Base-by-base conservation (phyloP, 2,888 invertebrate species). In the Nymphalis c-album region DNA sequence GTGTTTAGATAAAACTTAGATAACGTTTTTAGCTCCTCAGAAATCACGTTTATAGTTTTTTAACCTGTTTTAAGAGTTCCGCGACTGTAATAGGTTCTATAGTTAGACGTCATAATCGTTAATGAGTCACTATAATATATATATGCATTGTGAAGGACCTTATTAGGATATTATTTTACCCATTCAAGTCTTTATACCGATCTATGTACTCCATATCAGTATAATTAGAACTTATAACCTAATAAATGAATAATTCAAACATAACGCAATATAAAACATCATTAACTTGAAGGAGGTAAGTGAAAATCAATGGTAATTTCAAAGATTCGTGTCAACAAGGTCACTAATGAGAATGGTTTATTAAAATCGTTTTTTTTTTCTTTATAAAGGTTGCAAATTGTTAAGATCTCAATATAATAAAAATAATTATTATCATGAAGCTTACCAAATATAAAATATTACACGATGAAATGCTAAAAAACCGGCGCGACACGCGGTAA, bases 401-500 rank as follows among this genome's bases (percentile, higher is more conserved):
- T 55, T 7, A 7, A 6, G n/a, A 6, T 6, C 6, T 31, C 6
- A n/a, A 55, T 31, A 31, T 8, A 35, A 55, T 55, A 31, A 26
- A 35, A 17, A 17, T 31, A 55, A 51, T 7, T n/a, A 51, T 35
- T 47, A 51, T 60, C n/a, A 77, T 67, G 71, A 84, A 85, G 84
- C 46, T 46, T 74, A 86, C 86, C 74, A 8, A 69, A 73, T 73
- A 76, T 64, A 61, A 69, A 72, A 71, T 77, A 71, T 76, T 78
- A 60, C 73, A 74, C 73, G 59, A 72, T 64, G 74, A 74, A 79
- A 79, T 73, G 75, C 77, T 73, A 75, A 69, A n/a, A 66, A 74
- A 77, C 84, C 85, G 83, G 84, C 76, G 73, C 74, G 78, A 82
- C 87, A 87, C 87, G 86, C 84, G 85, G 85, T 79, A 76, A 69